Evolutionary conservation across 1,140 invertebrate species (phyloP).

Genomic region (Sinella curviseta): DNA sequence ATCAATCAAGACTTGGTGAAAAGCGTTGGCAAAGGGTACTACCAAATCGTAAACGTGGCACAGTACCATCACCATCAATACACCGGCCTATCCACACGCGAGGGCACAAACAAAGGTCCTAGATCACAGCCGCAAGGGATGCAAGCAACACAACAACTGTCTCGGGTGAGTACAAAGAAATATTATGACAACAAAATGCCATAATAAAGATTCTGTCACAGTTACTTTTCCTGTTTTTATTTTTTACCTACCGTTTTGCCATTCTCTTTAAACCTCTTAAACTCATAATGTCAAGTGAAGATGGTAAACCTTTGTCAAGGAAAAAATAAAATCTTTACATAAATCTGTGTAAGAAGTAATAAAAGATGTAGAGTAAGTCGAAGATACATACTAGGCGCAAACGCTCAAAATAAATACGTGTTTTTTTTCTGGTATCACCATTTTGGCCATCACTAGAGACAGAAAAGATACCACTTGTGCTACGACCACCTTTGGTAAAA

Average conservation of each 20-base stretch:
- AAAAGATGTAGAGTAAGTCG: not conserved
- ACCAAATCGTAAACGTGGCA: constrained; percentile 92
- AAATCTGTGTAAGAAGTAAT: constrained; percentile 2
- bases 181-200: not conserved
- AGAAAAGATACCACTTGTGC: too few species aligned
- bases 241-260: too few species aligned
- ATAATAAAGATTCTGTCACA: not conserved
- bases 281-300: not conserved
- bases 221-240: not conserved
- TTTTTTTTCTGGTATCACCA: too few species aligned
- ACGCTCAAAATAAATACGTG: too few species aligned
- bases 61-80: constrained; percentile 91
- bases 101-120: constrained; percentile 45
- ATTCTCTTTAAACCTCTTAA: not conserved
- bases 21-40: constrained; percentile 84
- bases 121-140: constrained; percentile 46
- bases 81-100: constrained; percentile 66
- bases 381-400: too few species aligned
- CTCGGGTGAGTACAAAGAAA: constrained; percentile 42
- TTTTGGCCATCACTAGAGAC: too few species aligned
- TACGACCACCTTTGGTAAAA: too few species aligned
- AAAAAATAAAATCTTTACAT: not conserved
- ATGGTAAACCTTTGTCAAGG: too few species aligned
- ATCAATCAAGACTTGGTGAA: constrained; percentile 88
- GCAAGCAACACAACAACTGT: constrained; percentile 46